Conservation (phyloP, 1,140 invertebrate species). For the Oedothorax gibbosus region DNA sequence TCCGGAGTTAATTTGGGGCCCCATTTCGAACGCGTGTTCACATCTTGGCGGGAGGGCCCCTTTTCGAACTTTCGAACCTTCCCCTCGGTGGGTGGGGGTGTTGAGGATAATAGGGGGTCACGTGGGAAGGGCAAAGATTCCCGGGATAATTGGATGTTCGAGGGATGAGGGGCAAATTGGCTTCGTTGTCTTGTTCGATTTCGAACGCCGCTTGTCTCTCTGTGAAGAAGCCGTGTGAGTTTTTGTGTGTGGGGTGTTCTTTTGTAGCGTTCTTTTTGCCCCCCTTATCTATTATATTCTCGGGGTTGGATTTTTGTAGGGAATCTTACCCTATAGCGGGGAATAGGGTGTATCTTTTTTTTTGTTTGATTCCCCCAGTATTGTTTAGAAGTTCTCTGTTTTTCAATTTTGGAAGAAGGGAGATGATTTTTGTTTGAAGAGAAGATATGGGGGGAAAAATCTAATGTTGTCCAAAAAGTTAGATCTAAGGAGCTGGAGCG, state of each 20-base stretch:
- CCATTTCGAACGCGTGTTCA: not conserved
- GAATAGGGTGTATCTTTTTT: no score
- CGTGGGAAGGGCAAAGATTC: constrained; percentile 40
- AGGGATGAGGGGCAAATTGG: constrained; percentile 59
- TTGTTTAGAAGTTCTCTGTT: no score
- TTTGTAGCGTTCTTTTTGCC: no score
- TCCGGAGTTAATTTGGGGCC: constrained; percentile 44
- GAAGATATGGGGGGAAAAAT: no score
- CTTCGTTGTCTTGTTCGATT: constrained; percentile 54
- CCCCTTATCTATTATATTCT: no score
- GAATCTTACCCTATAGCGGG: no score
- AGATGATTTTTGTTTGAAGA: no score
- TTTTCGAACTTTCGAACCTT: not conserved
- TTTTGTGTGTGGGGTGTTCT: not conserved
- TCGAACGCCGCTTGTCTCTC: constrained; percentile 3
- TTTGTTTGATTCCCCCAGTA: no score
- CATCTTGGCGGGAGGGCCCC: not conserved
- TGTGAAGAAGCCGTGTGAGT: constrained; percentile 37
- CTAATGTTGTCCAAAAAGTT: no score
- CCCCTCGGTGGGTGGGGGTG: not conserved
- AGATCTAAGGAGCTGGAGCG: no score
- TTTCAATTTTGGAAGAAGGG: no score
- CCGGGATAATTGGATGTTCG: constrained; percentile 58
- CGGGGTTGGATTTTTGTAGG: no score
- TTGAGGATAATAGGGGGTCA: constrained; percentile 51